Base-by-base conservation (phyloP, 92 coral and sea anemone species). In the Porites lobata region DNA sequence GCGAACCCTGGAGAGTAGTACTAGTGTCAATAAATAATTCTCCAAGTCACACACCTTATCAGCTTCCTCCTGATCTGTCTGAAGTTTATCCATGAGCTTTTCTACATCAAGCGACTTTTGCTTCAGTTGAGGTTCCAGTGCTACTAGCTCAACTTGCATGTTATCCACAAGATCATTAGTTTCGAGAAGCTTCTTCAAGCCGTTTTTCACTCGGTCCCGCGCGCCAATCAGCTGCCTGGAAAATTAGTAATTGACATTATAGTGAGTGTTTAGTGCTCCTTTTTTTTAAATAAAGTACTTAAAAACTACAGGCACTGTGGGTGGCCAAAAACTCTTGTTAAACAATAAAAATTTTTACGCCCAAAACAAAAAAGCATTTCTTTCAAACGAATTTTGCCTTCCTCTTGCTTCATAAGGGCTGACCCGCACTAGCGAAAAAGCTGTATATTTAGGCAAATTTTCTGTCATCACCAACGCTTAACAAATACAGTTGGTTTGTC, bases 191-290 rank as follows among this genome's bases (percentile, higher is more conserved):
- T 97, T 97, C 92, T 96, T 90, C 71, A 96, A 79, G 26, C 99
- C 99, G 66, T 97, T 97, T 80, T 97, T 97, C 50, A 97, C 99
- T 24, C 99, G 98, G 80, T 97, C 99, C 66, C 99, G 96, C 51
- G 99, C 99, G 54, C 96, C 98, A 29, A 94, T 93, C 88, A 97
- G 82, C 83, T 97, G 98, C 79, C 99, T 97, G 82, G 1, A 75
- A 67, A 17, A 72, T 15, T 57, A 56, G 53, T 69, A 20, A 69
- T 19, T 82, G 75, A 38, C 61, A 88, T 15, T 74, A 57, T 4
- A 17, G 73, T 9, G 0, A 12, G 13, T 10, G 13, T 56, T 56
- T 9, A 10, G 11, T 54, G 11, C 14, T 8, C 10, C 6, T 38
- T 38, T 38, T 4, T 38, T 38, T 38, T 4, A 29, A 1, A 38